Evolutionary conservation across 2,888 invertebrate genomes (phyloP).

Genomic region (Miltochrista miniata): DNA sequence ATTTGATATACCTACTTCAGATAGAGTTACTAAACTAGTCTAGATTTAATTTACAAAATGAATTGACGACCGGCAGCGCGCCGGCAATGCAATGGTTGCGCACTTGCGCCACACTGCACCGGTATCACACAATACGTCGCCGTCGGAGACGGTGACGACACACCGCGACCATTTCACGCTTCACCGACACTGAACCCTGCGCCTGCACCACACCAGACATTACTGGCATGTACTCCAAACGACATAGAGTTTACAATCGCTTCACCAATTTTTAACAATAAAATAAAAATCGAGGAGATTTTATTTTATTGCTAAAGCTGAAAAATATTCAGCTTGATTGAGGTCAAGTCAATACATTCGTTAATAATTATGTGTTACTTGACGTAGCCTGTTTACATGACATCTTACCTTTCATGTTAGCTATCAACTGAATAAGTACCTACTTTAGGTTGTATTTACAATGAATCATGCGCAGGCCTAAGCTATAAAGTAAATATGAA

Average conservation of each 20-base stretch:
- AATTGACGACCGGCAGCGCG: constrained; percentile 8
- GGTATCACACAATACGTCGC: constrained; percentile 20
- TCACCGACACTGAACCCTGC: constrained; percentile 28
- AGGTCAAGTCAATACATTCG: constrained; percentile 30
- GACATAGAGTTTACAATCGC: constrained; percentile 40
- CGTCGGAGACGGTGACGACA: constrained; percentile 40
- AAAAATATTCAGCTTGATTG: constrained; percentile 28
- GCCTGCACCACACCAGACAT: constrained; percentile 22
- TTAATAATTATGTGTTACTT: background rate
- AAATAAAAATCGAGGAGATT: constrained; percentile 15
- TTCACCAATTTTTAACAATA: constrained; percentile 25
- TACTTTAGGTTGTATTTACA: too few species aligned
- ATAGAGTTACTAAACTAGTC: constrained; percentile 17
- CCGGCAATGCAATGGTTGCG: constrained; percentile 17
- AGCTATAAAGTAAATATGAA: too few species aligned
- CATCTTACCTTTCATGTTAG: background rate
- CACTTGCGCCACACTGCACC: constrained; percentile 27
- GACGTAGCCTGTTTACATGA: background rate
- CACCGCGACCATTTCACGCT: constrained; percentile 51
- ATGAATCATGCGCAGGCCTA: too few species aligned
- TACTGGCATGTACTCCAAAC: constrained; percentile 33
- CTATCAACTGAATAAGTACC: too few species aligned
- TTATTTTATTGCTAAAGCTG: constrained; percentile 7
- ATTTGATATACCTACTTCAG: too few species aligned
- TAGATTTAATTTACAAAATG: constrained; percentile 27